Evolutionary conservation across 2,113 vertebrate genomes (phyloP).

Genomic region (Colinus virginianus): DNA sequence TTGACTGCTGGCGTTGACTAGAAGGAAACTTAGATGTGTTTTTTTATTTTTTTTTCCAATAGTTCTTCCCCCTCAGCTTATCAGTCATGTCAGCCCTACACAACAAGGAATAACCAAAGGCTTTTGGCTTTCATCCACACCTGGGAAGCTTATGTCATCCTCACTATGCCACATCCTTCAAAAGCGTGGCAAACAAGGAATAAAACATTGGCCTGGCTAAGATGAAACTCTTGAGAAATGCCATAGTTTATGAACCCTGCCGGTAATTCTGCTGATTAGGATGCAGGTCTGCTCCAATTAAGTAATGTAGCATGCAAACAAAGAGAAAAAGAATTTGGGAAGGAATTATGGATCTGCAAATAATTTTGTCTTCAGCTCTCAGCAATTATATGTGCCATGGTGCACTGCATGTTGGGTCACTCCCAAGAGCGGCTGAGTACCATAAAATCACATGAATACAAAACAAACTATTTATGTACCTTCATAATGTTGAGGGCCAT

Average conservation of each 20-base stretch:
- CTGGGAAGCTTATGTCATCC: slow-evolving; percentile 34
- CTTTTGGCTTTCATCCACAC: slow-evolving; percentile 33
- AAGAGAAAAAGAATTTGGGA: not conserved
- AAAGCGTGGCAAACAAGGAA: not conserved
- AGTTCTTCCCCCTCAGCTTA: not conserved
- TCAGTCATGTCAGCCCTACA: slow-evolving; percentile 15
- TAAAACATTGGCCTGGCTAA: not conserved
- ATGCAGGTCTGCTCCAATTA: not conserved
- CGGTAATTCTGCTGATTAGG: not conserved
- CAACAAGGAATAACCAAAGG: slow-evolving; percentile 1
- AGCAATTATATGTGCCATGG: fast-evolving
- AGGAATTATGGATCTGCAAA: not conserved
- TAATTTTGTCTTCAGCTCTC: not conserved
- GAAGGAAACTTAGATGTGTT: not conserved
- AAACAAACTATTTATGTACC: not conserved
- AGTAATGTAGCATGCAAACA: not conserved
- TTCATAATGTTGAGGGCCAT: not conserved
- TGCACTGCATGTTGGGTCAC: not conserved
- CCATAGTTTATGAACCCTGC: not conserved
- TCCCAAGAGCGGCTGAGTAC: not conserved
- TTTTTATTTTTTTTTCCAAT: not conserved
- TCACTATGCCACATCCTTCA: not conserved
- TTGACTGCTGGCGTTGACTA: not conserved
- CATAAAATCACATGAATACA: not conserved
- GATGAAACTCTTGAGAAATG: slow-evolving; percentile 10